Evolutionary conservation across 2,797 vertebrate genomes (phyloP).

Genomic region (Novumbra hubbsi): DNA sequence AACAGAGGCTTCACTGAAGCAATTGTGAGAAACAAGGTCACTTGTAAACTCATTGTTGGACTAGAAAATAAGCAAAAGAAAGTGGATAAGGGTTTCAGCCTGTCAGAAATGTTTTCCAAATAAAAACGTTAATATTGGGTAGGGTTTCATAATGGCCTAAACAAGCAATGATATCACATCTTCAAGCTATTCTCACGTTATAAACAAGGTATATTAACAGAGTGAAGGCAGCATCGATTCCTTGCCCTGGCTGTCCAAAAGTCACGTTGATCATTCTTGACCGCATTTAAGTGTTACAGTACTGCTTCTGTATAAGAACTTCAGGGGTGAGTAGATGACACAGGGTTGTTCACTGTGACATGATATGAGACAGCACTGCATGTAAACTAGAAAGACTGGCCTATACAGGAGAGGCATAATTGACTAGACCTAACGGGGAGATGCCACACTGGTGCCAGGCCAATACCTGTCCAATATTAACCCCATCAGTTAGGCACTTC

Average conservation of each 20-base stretch:
- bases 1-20: constrained; percentile 67
- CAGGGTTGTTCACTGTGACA: background rate
- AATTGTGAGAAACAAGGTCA: constrained; percentile 71
- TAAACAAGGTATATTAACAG: constrained; percentile 47
- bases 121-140: constrained; percentile 34
- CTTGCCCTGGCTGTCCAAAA: background rate
- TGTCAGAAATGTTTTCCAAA: constrained; percentile 16
- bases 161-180: constrained; percentile 52
- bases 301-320: constrained; percentile 8
- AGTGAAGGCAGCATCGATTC: constrained; percentile 57
- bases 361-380: constrained; percentile 28
- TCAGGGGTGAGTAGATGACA: background rate
- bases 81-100: constrained; percentile 13
- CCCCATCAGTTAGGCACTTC: constrained; percentile 46
- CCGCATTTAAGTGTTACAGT: constrained; percentile 8
- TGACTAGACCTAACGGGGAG: background rate
- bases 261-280: constrained; percentile 12
- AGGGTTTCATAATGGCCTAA: constrained; percentile 24
- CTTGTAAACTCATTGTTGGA: constrained; percentile 59
- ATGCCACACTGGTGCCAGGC: background rate
- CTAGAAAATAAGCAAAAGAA: constrained; percentile 37
- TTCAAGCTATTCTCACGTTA: constrained; percentile 33
- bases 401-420: background rate
- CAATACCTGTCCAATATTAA: constrained; percentile 1
- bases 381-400: constrained; percentile 1